phyloP scores from a whole-genome alignment of 2,888 invertebrate species.

The Tetragonula carbonaria region DNA sequence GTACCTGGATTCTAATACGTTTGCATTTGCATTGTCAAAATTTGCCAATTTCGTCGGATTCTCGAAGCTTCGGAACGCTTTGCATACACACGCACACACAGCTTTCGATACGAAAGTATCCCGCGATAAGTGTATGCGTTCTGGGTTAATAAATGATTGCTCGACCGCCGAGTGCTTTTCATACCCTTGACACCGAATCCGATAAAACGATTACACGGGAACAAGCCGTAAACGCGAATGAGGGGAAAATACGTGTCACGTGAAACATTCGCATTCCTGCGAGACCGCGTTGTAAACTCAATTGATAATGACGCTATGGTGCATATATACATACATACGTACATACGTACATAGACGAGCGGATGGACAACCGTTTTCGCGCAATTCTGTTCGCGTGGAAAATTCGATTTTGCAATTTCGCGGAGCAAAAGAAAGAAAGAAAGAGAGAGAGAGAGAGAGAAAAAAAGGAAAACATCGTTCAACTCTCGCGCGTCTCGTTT shows the following conservation, averaged over 20 bases:
- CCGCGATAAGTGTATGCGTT: not conserved
- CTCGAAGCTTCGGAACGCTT: not conserved
- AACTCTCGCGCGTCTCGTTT: not conserved
- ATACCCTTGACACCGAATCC: constrained; percentile 49
- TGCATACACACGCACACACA: no score
- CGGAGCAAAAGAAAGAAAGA: not conserved
- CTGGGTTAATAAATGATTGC: constrained; percentile 36
- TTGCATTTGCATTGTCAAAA: no score
- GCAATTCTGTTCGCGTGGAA: constrained; percentile 21
- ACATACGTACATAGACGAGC: not conserved
- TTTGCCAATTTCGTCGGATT: not conserved
- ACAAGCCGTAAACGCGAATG: constrained; percentile 36
- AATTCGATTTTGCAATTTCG: constrained; percentile 32
- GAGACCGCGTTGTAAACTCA: constrained; percentile 33
- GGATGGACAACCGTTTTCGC: constrained; percentile 2
- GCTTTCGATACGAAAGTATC: no score
- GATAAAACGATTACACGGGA: constrained; percentile 39
- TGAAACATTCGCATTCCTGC: constrained; percentile 14
- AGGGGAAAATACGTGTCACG: constrained; percentile 32
- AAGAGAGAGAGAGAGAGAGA: not conserved
- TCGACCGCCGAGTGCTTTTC: constrained; percentile 28
- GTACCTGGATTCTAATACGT: no score
- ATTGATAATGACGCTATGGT: constrained; percentile 41
- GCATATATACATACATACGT: not conserved
- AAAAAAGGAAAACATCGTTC: not conserved